phyloP scores from a whole-genome alignment of 2,888 invertebrate genomes.

The Eucriotettix oculatus region DNA sequence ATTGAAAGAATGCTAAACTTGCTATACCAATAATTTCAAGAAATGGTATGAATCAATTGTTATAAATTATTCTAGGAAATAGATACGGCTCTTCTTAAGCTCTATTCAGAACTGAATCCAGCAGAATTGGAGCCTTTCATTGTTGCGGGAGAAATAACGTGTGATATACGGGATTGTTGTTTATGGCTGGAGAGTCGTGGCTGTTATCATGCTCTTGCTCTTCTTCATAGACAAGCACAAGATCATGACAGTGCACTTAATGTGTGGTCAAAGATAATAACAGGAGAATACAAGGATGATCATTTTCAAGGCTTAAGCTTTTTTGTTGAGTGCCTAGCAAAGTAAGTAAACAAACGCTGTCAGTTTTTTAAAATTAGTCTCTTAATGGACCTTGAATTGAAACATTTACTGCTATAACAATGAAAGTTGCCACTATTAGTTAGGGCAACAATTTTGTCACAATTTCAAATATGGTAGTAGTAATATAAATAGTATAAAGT shows the following conservation, averaged over 20 bases:
- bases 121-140: constrained; percentile 10
- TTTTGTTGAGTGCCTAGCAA: constrained; percentile 17
- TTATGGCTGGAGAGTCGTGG: constrained; percentile 23
- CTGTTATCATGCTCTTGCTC: constrained; percentile 25
- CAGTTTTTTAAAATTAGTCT: not conserved
- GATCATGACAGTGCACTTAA: constrained; percentile 26
- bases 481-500: too few relatives aligned
- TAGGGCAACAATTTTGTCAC: too few relatives aligned
- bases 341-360: constrained; percentile 3
- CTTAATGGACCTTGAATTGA: too few relatives aligned
- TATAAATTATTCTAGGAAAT: constrained; percentile 22
- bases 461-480: too few relatives aligned
- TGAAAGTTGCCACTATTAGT: too few relatives aligned
- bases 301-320: constrained; percentile 23
- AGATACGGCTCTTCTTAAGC: constrained; percentile 27
- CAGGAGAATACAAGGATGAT: constrained; percentile 23
- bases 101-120: constrained; percentile 14
- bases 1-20: too few relatives aligned
- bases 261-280: constrained; percentile 26
- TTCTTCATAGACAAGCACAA: constrained; percentile 23
- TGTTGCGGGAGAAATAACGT: constrained; percentile 6
- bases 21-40: too few relatives aligned
- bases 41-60: too few relatives aligned
- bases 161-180: constrained; percentile 25
- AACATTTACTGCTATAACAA: too few relatives aligned